Evolutionary conservation across 2,113 vertebrate genomes (phyloP), one percentile per base, ranked within the genome.

Genomic region (Equus quagga): DNA sequence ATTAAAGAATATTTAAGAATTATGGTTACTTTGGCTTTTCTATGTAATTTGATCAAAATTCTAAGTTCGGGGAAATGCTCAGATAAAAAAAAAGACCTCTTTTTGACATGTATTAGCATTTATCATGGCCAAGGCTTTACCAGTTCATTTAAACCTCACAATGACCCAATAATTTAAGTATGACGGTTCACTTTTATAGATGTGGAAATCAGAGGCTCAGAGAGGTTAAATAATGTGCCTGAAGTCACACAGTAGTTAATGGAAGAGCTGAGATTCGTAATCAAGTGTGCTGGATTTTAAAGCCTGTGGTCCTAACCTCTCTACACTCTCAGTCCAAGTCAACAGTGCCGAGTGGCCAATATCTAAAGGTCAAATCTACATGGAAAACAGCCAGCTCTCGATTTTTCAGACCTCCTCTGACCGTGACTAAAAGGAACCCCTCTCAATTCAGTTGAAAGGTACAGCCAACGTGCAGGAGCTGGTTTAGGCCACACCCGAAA

Each of bases 341-440:
- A 56, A 2, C 24, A 6, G 21, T 7, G 6, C 69, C 28, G 14
- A 21, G 15, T 33, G 51, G 49, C 14, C 64, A 64, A 24, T 26
- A 60, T 1, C 78, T 46, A 28, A 81, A 36, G 33, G 51, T 70
- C 51, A 46, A 12, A 75, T 49, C 23, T 44, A 33, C 6, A 6
- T 0, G 1, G 12, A 49, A 23, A n/a, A 23, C 3, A 23, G 15
- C 46, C 56, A 64, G 60, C 31, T 12, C 11, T 51, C 19, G 1
- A 4, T 17, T 54, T 73, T 26, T 51, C n/a, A 73, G n/a, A 46
- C 24, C 13, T 33, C 49, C 36, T 62, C 89, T 62, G 65, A 65
- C 54, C 46, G 72, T 9, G 9, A 64, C 41, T 18, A 5, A 60
- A 60, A 65, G 41, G 15, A 75, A 12, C 44, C 44, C 33, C 46